Conservation (phyloP, 2,888 invertebrate species). For the Trachelus tabidus region DNA sequence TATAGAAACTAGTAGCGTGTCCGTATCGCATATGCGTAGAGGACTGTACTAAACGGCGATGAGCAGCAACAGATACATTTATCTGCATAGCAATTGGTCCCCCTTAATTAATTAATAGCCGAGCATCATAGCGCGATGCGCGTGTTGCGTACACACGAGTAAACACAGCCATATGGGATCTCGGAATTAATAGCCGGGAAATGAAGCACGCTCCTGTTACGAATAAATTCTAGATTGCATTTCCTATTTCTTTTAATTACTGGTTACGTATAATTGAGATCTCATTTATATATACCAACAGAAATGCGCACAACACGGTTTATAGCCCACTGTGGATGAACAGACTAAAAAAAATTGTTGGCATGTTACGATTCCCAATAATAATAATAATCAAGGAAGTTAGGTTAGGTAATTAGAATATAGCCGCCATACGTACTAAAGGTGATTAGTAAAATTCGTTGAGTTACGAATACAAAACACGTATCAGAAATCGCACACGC, state of each 20-base stretch:
- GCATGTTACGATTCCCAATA: no score
- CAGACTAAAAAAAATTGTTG: neutral
- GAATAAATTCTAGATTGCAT: neutral
- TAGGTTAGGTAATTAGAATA: neutral
- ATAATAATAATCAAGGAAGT: no score
- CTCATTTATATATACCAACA: neutral
- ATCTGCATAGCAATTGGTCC: slow-evolving; percentile 36
- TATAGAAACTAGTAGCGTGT: neutral
- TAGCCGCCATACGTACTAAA: neutral
- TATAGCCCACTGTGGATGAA: neutral
- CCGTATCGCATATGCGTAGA: neutral
- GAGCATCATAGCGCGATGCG: slow-evolving; percentile 36
- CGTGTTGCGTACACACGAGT: slow-evolving; percentile 15
- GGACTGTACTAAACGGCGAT: neutral
- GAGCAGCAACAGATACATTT: slow-evolving; percentile 23
- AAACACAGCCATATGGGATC: slow-evolving; percentile 38
- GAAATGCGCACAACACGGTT: neutral
- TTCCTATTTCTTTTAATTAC: neutral
- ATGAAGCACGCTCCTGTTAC: neutral
- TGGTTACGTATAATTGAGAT: neutral
- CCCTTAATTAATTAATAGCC: slow-evolving; percentile 42
- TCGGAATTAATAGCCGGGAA: slow-evolving; percentile 1
- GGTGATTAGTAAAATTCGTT: neutral
- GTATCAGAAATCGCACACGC: neutral
- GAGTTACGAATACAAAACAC: neutral